Base-by-base conservation (phyloP, 2,888 invertebrate genomes). In the Xestia xanthographa region DNA sequence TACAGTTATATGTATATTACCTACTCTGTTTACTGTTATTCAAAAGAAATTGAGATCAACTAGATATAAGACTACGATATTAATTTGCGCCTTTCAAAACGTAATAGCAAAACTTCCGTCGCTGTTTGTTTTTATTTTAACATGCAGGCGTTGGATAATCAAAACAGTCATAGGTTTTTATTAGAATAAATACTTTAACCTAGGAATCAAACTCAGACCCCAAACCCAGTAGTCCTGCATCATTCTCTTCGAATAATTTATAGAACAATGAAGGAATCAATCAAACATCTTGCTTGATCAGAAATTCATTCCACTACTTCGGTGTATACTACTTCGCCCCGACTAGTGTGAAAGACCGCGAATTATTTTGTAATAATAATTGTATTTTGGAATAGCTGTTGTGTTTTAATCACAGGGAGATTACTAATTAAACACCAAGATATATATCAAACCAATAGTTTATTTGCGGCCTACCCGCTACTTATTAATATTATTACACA, bases 61-160 rank as follows among this genome's bases (percentile, higher is more conserved):
- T 45, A 22, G 22, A 22, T n/a, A n/a, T n/a, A 29, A 22, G 14
- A 69, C 17, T 20, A 68, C 0, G 0, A 20, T 14, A 8, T 8
- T 38, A 43, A 22, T 17, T 3, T 5, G 41, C 66, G 84, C 80
- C 80, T 80, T 38, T 2, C 11, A 56, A 66, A 9, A 84, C n/a
- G 26, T 58, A 50, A 63, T 48, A 80, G 80, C 80, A 84, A 84
- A 20, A 22, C 34, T 38, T 20, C 17, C 5, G 5, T 78, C 56
- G 65, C 14, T 38, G 4, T 76, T 76, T 48, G 1, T 65, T 48
- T 29, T 34, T 1, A 77, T 77, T 79, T 14, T 20, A 29, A 38
- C 50, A 79, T 79, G 72, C 72, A 29, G 12, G 29, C 9, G 20
- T 58, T 58, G 29, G 20, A 12, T 12, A 56, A 43, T 8, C 38